Percentiles rank a stretch among this genome's conserved stretches.
These are phyloP conservation scores for Mechanitis messenoides DNA, from an alignment of 2,888 invertebrate genomes.

Conservation along the genomic window DNA sequence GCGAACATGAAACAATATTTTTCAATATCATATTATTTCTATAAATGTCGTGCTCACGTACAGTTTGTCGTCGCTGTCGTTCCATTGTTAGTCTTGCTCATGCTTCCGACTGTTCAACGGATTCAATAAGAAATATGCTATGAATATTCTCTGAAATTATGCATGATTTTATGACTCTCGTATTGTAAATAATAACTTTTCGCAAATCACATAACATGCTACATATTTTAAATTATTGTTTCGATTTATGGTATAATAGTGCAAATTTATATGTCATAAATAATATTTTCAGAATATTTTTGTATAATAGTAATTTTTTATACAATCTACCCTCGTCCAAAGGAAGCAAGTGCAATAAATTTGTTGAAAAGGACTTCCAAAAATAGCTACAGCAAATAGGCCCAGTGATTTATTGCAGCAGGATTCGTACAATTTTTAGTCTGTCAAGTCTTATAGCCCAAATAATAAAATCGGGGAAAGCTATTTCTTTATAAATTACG, in stretches of 20 bases:
- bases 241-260: background rate
- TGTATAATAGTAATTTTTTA: too few relatives aligned
- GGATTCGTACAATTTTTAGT: conserved; percentile 17
- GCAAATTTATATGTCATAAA: background rate
- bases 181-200: background rate
- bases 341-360: background rate
- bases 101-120: conserved; percentile 14
- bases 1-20: background rate
- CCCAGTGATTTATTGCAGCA: conserved; percentile 9
- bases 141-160: conserved; percentile 14
- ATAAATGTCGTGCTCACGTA: conserved; percentile 9
- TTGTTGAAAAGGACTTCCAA: background rate
- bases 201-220: conserved; percentile 1
- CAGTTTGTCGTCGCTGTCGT: conserved; percentile 14
- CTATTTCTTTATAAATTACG: conserved; percentile 23
- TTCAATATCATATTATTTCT: background rate
- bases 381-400: conserved; percentile 1
- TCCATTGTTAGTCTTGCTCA: conserved; percentile 16
- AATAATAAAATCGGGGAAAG: conserved; percentile 23
- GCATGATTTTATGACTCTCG: background rate
- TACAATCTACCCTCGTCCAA: too few relatives aligned
- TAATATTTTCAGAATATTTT: too few relatives aligned
- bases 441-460: conserved; percentile 22
- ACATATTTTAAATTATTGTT: background rate
- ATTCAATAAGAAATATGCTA: conserved; percentile 21